Evolutionary conservation across 2,888 invertebrate species (phyloP), one percentile per base, ranked within the genome.

Genomic region (Bombylius discolor): DNA sequence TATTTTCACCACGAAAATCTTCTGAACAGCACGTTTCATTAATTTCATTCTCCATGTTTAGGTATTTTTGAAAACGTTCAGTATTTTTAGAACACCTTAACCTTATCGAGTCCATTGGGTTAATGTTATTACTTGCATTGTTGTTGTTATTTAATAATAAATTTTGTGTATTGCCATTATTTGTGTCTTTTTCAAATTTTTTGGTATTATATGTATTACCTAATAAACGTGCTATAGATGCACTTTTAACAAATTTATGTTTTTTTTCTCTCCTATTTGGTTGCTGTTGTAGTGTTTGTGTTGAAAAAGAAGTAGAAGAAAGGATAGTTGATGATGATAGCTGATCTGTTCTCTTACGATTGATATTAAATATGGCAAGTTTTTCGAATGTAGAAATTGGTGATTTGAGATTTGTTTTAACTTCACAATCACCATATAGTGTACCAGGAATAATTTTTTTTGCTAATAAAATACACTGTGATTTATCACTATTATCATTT

Each of bases 191-290:
- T 57, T 73, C 72, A 47, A 68, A 67, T 57, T 72, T 73, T 58
- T 71, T 71, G 4, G 73, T 71, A 61, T 69, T 73, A 60, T 74
- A 74, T 4, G 70, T 74, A 59, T 72, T 72, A 52, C 74, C 73
- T 52, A 74, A 64, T 9, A 74, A 57, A 4, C 73, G 67, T 4
- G 73, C 70, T 55, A 74, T 65, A 44, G 74, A 73, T 56, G 68
- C 69, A 60, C 70, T 70, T 62, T 74, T 74, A 5, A 69, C 71
- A 51, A 72, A 70, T 61, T 71, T 72, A 5, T 36, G n/a, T 42
- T 51, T 55, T 7, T 55, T 47, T 39, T 55, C 42, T 45, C 13
- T 44, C 3, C 13, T 13, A 45, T 46, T 52, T 61, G 56, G 42
- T 56, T 57, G 55, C 51, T 60, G 54, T 47, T 58, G 44, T 53